phyloP scores from a whole-genome alignment of 1,140 invertebrate species.

The Ceratina australensis region DNA sequence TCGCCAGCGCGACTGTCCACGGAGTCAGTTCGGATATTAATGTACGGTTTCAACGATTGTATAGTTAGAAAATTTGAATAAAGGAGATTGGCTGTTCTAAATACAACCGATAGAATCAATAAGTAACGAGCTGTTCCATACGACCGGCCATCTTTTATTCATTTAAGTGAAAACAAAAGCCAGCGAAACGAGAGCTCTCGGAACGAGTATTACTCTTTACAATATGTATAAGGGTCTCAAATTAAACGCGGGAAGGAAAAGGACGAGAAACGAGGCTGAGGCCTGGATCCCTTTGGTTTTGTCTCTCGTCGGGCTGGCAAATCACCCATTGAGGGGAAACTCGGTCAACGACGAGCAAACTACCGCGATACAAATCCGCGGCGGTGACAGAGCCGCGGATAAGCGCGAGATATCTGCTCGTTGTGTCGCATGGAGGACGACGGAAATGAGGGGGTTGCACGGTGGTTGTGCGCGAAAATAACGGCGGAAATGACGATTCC shows the following conservation, averaged over 20 bases:
- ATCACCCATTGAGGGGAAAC: constrained; percentile 61
- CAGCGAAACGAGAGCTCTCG: neutral
- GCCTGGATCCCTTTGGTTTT: constrained; percentile 10
- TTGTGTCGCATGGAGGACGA: constrained; percentile 38
- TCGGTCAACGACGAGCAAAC: constrained; percentile 58
- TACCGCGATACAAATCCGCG: constrained; percentile 29
- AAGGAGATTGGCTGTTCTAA: no score
- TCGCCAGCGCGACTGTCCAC: no score
- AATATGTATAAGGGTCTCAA: neutral
- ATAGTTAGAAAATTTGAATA: no score
- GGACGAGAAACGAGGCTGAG: constrained; percentile 2
- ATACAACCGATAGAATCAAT: no score
- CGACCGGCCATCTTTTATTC: no score
- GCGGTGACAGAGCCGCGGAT: constrained; percentile 36
- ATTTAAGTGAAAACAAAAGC: neutral
- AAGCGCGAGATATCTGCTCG: constrained; percentile 42
- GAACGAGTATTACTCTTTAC: neutral
- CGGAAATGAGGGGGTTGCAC: constrained; percentile 19
- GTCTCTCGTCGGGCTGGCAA: constrained; percentile 33
- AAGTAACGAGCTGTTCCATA: no score
- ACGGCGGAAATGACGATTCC: constrained; percentile 44
- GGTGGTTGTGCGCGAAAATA: constrained; percentile 39
- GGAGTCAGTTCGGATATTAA: no score
- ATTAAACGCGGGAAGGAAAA: neutral
- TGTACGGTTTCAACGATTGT: no score